Base-by-base conservation (phyloP, 2,797 vertebrate species). In the Remorina albescens region DNA sequence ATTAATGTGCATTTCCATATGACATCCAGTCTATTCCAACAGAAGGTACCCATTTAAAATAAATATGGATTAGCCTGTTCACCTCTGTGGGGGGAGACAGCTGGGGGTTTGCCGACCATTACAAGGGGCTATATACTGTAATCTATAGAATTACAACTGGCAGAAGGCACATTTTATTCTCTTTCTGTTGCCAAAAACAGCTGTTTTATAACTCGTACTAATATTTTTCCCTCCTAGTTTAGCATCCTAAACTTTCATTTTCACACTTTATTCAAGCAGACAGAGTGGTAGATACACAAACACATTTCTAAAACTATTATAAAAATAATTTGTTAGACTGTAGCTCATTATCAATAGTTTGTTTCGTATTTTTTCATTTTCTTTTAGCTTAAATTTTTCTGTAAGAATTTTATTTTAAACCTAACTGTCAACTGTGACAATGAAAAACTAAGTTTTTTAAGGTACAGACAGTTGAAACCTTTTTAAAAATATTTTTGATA, bases 21-120 rank as follows among this genome's bases (percentile, higher is more conserved):
- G 81, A 90, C 81, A 73, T 68, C 26, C 76, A 66, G 73, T 78
- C 64, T 28, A 64, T 67, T 81, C 73, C 82, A 85, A 87, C 90
- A 93, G 91, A 92, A 91, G 92, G 92, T 80, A 72, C 25, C 74
- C 85, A 89, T 91, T 93, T 88, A 77, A 86, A 86, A 87, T 86
- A 88, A 91, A 92, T 86, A 88, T 86, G 83, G 88, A 93, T 92
- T 91, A 92, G 81, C 77, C 78, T 83, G 50, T 75, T 86, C 86
- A 88, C 83, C 85, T 82, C 70, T 58, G 76, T 28, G 60, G 73
- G 84, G 67, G 77, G 74, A 25, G 77, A 60, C 70, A 54, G 47
- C 76, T 25, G 62, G 71, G 78, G 78, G 71, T 74, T 82, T 62
- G 49, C 69, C 2, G 47, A 47, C 62, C 59, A 68, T 78, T 76